Evolutionary conservation across 2,888 invertebrate species (phyloP), one percentile per base, ranked within the genome.

Genomic region (Drosophila quinaria): DNA sequence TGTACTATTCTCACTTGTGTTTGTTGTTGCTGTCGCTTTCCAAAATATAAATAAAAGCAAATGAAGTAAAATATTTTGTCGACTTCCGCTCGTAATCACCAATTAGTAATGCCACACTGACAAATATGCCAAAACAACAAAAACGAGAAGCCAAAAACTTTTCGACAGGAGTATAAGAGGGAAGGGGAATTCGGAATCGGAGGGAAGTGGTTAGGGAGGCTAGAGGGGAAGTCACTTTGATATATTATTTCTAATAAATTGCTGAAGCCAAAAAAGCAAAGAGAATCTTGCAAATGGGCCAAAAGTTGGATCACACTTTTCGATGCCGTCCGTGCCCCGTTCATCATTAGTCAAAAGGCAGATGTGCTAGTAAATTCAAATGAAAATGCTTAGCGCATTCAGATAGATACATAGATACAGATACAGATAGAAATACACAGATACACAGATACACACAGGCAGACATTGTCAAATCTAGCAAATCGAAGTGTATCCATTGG

Each of bases 201-300:
- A 29, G 15, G 2, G 17, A 8, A 5, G 25, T 6, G 4, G 8
- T 0, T 9, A 22, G 22, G 22, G 22, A 15, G n/a, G 17, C 41
- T 42, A 19, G 17, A 19, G 42, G 5, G 15, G 33, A 54, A 29
- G 72, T 60, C 66, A 54, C 87, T 80, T 87, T 91, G 90, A 91
- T 88, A 91, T 90, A 91, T 91, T 83, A 90, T 90, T 90, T 87
- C 88, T 82, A 90, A 91, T 91, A 91, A 91, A 91, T 91, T 80
- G 76, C 74, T 60, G 25, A 42, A 75, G 54, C 50, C 62, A 65
- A 70, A 59, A 61, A 52, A 35, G 35, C 22, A 22, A 17, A n/a
- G 55, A 10, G 22, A 58, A 63, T 70, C 80, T 80, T 75, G 83
- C 80, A 76, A 83, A 83, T 83, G 78, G 70, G 70, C 64, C 79